A percentile compares a stretch with the other conserved stretches of the same genome.
These are phyloP conservation scores for Tridacna crocea DNA, from an alignment of 2,888 invertebrate genomes.

Conservation along the genomic window DNA sequence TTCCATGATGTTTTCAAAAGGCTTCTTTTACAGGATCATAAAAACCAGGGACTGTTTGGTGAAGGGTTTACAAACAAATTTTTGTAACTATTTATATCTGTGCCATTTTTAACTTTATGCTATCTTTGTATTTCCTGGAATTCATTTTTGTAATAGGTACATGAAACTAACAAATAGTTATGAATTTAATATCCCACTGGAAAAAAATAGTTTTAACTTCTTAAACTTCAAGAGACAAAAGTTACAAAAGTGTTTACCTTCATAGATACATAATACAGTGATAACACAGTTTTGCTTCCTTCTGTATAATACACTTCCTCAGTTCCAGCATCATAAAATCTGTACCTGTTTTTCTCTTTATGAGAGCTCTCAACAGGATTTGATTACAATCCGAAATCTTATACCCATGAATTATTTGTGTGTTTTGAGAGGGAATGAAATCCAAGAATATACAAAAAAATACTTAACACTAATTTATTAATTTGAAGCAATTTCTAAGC, in stretches of 20 bases:
- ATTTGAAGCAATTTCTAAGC: slow-evolving; percentile 18
- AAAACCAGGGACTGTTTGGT: too few relatives aligned
- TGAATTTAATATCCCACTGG: too few relatives aligned
- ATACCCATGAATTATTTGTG: slow-evolving; percentile 25
- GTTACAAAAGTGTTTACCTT: not conserved
- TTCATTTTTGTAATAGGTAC: too few relatives aligned
- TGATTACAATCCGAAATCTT: slow-evolving; percentile 23
- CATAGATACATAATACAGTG: not conserved
- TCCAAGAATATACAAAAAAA: slow-evolving; percentile 15
- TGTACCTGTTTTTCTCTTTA: slow-evolving; percentile 25
- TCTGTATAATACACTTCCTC: not conserved
- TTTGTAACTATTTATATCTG: too few relatives aligned
- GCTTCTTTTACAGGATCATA: too few relatives aligned
- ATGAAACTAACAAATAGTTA: too few relatives aligned
- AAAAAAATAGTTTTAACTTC: too few relatives aligned
- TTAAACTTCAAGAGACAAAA: too few relatives aligned
- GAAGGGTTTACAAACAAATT: too few relatives aligned
- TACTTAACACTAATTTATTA: slow-evolving; percentile 29
- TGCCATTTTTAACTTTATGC: too few relatives aligned
- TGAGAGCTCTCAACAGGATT: slow-evolving; percentile 11
- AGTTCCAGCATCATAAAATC: slow-evolving; percentile 13
- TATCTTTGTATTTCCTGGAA: too few relatives aligned
- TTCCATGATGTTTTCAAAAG: too few relatives aligned
- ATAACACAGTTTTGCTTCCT: not conserved
- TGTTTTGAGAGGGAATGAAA: slow-evolving; percentile 21